phyloP scores from a whole-genome alignment of 2,113 vertebrate species.

The Progne subis region DNA sequence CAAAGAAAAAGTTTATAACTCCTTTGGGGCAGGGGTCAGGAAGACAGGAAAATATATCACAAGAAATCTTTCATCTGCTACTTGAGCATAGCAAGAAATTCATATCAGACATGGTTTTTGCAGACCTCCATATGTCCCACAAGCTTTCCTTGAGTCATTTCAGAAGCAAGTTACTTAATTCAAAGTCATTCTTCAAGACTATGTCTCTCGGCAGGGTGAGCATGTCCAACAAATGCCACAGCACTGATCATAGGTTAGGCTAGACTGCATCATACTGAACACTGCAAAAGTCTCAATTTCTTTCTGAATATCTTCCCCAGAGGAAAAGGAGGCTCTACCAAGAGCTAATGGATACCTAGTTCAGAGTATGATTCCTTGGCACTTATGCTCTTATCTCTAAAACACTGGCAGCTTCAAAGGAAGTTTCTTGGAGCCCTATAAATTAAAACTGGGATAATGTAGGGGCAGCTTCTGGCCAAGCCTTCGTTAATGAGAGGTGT shows the following conservation, averaged over 20 bases:
- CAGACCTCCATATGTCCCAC: not conserved
- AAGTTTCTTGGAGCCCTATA: not conserved
- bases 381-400: not conserved
- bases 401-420: not conserved
- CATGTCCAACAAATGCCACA: not conserved
- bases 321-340: not conserved
- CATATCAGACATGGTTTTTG: not conserved
- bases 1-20: not conserved
- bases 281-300: not conserved
- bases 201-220: not conserved
- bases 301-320: not conserved
- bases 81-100: not conserved
- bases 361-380: not conserved
- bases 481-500: not conserved
- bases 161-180: not conserved
- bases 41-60: not conserved
- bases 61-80: not conserved
- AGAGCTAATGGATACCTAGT: not conserved
- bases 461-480: not conserved
- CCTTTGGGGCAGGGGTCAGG: not conserved
- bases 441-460: not conserved
- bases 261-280: not conserved
- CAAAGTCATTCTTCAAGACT: not conserved
- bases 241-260: not conserved
- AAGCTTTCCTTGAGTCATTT: not conserved